Conservation (phyloP, 1,140 invertebrate species). For the Drosophila murphyi region DNA sequence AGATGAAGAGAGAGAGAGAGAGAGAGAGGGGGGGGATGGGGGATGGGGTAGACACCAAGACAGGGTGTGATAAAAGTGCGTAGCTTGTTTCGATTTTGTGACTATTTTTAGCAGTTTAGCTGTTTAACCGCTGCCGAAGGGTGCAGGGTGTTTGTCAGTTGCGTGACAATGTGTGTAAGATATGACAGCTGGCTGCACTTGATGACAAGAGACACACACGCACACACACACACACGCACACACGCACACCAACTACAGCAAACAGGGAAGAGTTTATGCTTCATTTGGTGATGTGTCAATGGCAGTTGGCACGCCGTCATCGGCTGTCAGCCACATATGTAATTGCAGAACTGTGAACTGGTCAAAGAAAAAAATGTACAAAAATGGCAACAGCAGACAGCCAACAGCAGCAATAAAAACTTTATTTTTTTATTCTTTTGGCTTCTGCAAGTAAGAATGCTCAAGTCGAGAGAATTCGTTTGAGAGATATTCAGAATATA, state of each 20-base stretch:
- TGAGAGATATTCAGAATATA: no score
- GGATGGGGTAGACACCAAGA: background rate
- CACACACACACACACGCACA: conserved; percentile 5
- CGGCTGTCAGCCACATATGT: conserved; percentile 27
- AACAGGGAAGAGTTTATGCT: background rate
- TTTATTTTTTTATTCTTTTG: no score
- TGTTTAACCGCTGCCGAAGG: background rate
- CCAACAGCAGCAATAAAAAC: no score
- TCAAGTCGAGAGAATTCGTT: no score
- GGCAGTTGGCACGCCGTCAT: conserved; percentile 25
- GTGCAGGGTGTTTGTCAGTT: conserved; percentile 32
- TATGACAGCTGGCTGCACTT: conserved; percentile 62
- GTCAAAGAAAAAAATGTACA: background rate
- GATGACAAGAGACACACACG: conserved; percentile 12
- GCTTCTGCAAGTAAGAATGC: no score
- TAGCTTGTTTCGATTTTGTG: conserved; percentile 62
- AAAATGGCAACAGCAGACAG: background rate
- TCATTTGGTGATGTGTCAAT: conserved; percentile 18
- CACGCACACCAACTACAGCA: background rate
- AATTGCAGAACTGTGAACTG: conserved; percentile 19
- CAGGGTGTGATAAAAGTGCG: conserved; percentile 30
- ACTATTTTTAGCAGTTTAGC: conserved; percentile 55
- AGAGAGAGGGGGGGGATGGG: background rate
- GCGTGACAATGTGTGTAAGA: conserved; percentile 67
- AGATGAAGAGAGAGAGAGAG: background rate